A percentile compares a stretch with the other conserved stretches of the same genome.
Evolutionary conservation across 2,888 invertebrate species (phyloP).

Genomic region (Epirrita christyi): DNA sequence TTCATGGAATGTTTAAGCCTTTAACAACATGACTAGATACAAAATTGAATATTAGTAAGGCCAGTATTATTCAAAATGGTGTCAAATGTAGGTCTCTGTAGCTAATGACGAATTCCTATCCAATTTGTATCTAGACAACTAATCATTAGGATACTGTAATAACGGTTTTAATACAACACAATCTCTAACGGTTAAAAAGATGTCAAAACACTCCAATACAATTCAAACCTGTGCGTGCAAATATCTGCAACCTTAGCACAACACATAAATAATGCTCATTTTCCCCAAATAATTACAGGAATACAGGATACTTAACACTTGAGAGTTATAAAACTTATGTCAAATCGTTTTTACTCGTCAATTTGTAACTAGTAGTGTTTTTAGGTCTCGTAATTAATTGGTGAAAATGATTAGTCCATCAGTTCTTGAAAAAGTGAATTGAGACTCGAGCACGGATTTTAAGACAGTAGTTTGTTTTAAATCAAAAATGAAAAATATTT

Average conservation of each 20-base stretch:
- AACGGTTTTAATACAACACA: conserved; percentile 58
- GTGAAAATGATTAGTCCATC: not conserved
- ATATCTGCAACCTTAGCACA: conserved; percentile 68
- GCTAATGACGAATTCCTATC: conserved; percentile 27
- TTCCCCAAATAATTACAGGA: too few relatives aligned
- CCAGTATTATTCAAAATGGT: conserved; percentile 2
- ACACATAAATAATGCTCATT: conserved; percentile 32
- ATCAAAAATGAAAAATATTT: too few relatives aligned
- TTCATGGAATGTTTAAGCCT: conserved; percentile 82
- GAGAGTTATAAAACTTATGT: too few relatives aligned
- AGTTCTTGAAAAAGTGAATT: not conserved
- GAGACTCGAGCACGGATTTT: too few relatives aligned
- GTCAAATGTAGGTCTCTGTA: conserved; percentile 18
- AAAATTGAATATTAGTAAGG: conserved; percentile 44
- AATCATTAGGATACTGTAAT: conserved; percentile 62
- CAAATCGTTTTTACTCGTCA: too few relatives aligned
- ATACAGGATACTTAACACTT: too few relatives aligned
- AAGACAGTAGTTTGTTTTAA: too few relatives aligned
- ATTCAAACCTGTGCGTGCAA: conserved; percentile 56
- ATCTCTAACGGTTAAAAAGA: conserved; percentile 62
- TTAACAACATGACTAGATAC: conserved; percentile 67
- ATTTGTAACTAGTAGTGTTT: too few relatives aligned
- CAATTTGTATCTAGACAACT: conserved; percentile 68
- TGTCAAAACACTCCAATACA: conserved; percentile 76
- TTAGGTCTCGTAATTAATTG: too few relatives aligned